Conservation (phyloP, 2,113 vertebrate genomes). For the Callipepla californica region DNA sequence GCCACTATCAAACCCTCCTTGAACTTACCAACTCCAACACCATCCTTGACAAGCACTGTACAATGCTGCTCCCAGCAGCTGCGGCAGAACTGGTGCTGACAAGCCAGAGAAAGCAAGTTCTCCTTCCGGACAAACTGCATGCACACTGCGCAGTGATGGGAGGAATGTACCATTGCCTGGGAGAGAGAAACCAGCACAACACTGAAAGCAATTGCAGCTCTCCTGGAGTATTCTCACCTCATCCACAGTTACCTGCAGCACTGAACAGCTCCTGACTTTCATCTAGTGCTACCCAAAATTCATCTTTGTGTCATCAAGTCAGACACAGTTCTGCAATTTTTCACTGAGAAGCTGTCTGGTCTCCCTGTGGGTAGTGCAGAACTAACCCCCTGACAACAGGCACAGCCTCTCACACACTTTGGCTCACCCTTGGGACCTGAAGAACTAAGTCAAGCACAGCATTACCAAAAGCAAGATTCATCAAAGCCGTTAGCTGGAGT, state of each 20-base stretch:
- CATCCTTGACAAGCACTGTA: conserved; percentile 97
- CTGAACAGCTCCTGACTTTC: not conserved
- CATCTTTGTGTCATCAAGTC: not conserved
- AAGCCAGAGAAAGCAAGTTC: conserved; percentile 91
- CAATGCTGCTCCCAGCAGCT: conserved; percentile 99
- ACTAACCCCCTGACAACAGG: not conserved
- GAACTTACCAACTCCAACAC: conserved; percentile 94
- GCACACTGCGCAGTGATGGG: conserved; percentile 96
- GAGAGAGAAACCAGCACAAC: conserved; percentile 6
- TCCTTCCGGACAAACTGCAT: conserved; percentile 97
- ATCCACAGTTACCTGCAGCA: not conserved
- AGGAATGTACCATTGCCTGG: conserved; percentile 84
- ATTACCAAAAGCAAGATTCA: not conserved
- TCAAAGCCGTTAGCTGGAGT: not conserved
- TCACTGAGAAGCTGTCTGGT: not conserved
- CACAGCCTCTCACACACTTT: not conserved
- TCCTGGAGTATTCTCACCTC: not conserved
- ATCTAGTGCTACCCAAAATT: not conserved
- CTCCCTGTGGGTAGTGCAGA: not conserved
- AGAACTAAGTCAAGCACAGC: conserved; percentile 6
- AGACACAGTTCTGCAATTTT: not conserved
- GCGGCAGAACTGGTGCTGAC: conserved; percentile 98
- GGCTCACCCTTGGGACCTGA: not conserved
- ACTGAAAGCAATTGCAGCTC: not conserved
- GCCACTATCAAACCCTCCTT: not conserved